A percentile compares a stretch with the other conserved stretches of the same genome.
Conservation (phyloP, 2,888 invertebrate genomes). For the Aproaerema taeniolella region DNA sequence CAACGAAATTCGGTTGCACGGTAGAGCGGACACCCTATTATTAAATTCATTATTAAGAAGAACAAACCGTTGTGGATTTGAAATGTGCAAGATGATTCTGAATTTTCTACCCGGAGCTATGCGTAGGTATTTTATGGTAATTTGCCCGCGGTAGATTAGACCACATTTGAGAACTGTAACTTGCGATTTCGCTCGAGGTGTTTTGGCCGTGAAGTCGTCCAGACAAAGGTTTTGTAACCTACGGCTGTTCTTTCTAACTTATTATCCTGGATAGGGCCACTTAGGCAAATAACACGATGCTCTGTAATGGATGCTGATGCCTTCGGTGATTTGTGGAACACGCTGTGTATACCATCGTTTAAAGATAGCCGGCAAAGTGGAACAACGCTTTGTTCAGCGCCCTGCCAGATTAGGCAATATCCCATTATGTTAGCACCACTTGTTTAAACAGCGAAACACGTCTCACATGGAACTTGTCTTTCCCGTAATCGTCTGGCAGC, state of each 20-base stretch:
- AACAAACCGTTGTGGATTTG: conserved; percentile 18
- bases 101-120: conserved; percentile 12
- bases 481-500: conserved; percentile 37
- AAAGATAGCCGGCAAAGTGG: conserved; percentile 10
- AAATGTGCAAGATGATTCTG: conserved; percentile 11
- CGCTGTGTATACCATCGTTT: neutral
- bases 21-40: conserved; percentile 39
- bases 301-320: conserved; percentile 34
- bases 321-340: conserved; percentile 16
- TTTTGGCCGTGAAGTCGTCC: conserved; percentile 34
- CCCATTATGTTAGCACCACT: conserved; percentile 42
- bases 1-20: conserved; percentile 28
- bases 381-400: conserved; percentile 18
- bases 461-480: conserved; percentile 43
- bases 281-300: conserved; percentile 53
- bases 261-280: conserved; percentile 44
- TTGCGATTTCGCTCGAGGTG: conserved; percentile 36
- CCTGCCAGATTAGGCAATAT: conserved; percentile 51
- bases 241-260: conserved; percentile 43
- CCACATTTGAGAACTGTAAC: conserved; percentile 34
- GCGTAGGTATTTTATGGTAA: conserved; percentile 32
- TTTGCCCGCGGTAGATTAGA: conserved; percentile 35
- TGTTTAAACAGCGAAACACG: conserved; percentile 49
- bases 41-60: conserved; percentile 15
- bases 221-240: conserved; percentile 40